Base-by-base conservation (phyloP, 2,888 invertebrate species). In the Spodoptera exigua region DNA sequence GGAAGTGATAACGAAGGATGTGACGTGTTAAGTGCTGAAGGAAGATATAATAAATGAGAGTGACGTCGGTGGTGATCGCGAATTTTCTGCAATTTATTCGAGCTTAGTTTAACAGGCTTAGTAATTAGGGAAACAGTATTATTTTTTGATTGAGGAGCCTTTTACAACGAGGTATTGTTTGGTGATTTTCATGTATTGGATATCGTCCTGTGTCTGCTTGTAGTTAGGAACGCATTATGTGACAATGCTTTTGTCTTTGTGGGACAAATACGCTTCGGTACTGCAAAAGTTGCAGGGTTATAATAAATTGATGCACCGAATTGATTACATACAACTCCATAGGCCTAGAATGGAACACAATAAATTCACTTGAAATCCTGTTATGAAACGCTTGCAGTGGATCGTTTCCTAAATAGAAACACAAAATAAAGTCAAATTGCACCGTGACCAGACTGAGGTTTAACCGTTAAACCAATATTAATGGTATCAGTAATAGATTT, bases 171-270 rank as follows among this genome's bases (percentile, higher is more conserved):
- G 92, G 92, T 92, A 92, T 84, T 76, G 82, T 89, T 86, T 84
- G 85, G 86, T 82, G 82, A 82, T 88, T 87, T 89, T 89, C 80
- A 83, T 91, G 89, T 92, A 87, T 92, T 93, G 93, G 92, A 89
- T 93, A 91, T 92, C 90, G 89, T 89, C 86, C 83, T 89, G 87
- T 90, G 89, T 81, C 78, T 82, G 91, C 91, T 91, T 90, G 91
- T 91, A 91, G 91, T 87, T 91, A 87, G 85, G 89, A 74, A 59
- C 71, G 88, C 87, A 83, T 82, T 76, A 74, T 83, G 85, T 87
- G 85, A 84, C 74, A 78, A 79, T 77, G 92, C 92, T 92, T 90
- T 84, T 88, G 89, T 92, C 89, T 85, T 80, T 88, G 86, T 85
- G 80, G 70, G 85, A 86, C 84, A 86, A 82, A 83, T 77, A 68